Evolutionary conservation across 2,113 vertebrate species (phyloP).

Genomic region (Clarias batrachus): DNA sequence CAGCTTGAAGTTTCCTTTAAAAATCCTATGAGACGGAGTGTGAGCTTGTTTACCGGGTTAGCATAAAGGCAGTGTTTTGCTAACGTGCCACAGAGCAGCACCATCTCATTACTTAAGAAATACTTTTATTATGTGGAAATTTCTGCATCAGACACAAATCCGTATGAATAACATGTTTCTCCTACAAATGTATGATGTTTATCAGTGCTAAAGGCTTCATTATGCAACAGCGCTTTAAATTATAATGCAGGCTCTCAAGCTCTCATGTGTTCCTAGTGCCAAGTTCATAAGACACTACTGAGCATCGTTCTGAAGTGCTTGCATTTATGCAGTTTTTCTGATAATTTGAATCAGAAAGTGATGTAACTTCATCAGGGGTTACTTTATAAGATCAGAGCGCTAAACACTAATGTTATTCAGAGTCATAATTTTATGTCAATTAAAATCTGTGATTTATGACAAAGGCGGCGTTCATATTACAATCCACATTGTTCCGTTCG

Average conservation of each 20-base stretch:
- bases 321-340: background rate
- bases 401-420: background rate
- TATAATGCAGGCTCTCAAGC: background rate
- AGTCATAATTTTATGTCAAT: background rate
- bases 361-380: background rate
- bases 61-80: background rate
- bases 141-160: background rate
- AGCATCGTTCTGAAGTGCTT: background rate
- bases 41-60: background rate
- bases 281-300: background rate
- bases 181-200: background rate
- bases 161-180: slow-evolving; percentile 38
- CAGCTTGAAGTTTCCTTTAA: slow-evolving; percentile 5
- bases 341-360: background rate
- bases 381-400: background rate
- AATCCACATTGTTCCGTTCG: too few species aligned
- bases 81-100: background rate
- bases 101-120: background rate
- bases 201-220: too few species aligned
- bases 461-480: too few species aligned
- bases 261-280: background rate
- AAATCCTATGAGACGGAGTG: background rate
- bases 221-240: too few species aligned
- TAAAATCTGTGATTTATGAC: background rate
- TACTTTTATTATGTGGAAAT: background rate